Percentiles rank a stretch among this genome's conserved stretches.
Conservation (phyloP, 2,797 vertebrate species). For the Myotis vivesi region DNA sequence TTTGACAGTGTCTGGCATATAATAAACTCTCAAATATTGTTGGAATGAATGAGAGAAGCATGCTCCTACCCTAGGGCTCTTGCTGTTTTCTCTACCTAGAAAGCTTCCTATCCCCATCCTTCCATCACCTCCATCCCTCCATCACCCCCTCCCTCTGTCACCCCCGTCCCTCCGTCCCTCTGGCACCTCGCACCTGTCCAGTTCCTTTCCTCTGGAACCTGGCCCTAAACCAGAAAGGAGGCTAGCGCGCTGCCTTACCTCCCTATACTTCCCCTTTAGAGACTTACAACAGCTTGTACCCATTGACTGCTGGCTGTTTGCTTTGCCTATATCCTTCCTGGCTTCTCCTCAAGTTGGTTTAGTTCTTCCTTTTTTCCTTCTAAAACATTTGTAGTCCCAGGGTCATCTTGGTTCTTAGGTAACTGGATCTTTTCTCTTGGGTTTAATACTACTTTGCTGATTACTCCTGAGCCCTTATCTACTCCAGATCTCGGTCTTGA, state of each 20-base stretch:
- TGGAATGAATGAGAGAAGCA: background rate
- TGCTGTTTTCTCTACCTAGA: background rate
- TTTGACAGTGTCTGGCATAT: background rate
- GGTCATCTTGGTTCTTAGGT: conserved; percentile 21
- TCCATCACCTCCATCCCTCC: background rate
- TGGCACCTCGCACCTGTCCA: background rate
- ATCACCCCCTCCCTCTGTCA: too few species aligned
- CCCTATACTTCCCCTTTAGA: background rate
- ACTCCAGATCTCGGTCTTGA: background rate
- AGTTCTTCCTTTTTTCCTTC: background rate
- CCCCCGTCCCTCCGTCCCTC: background rate
- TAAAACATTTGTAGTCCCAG: background rate
- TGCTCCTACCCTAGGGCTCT: background rate
- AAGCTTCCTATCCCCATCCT: background rate
- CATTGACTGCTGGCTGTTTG: background rate
- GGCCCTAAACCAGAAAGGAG: background rate
- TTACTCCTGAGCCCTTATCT: background rate
- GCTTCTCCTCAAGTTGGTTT: background rate
- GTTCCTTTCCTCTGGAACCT: background rate
- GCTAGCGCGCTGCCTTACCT: background rate
- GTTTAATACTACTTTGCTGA: background rate
- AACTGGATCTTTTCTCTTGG: conserved; percentile 32
- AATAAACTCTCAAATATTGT: background rate
- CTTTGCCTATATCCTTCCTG: background rate
- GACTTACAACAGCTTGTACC: background rate